These are phyloP conservation scores for Python bivittatus DNA, from an alignment of 2,113 vertebrate species.

Conservation along the genomic window DNA sequence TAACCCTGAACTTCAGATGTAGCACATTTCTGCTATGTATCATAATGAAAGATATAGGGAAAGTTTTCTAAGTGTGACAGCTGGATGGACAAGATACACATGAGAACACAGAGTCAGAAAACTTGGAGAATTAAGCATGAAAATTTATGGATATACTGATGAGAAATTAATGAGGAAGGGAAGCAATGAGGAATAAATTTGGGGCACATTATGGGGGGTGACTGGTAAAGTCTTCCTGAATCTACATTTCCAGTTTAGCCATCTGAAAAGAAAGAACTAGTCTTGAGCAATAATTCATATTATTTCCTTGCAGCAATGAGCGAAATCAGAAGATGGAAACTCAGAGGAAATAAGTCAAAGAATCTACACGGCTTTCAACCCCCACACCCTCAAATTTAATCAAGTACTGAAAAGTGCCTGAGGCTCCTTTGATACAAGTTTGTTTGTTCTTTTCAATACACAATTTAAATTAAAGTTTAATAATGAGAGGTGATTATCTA, in stretches of 20 bases:
- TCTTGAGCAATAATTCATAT: background rate
- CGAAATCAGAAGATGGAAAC: background rate
- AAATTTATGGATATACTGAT: background rate
- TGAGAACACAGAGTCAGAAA: background rate
- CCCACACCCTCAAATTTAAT: constrained; percentile 54
- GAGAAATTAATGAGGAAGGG: background rate
- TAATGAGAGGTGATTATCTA: constrained; percentile 31
- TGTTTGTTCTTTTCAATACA: constrained; percentile 65
- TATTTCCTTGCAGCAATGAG: background rate
- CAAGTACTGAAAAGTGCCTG: constrained; percentile 46
- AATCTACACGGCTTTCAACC: constrained; percentile 24
- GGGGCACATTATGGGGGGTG: background rate
- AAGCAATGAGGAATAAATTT: background rate
- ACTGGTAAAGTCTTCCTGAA: background rate
- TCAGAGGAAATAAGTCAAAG: constrained; percentile 48
- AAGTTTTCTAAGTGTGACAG: background rate
- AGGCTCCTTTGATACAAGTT: constrained; percentile 55
- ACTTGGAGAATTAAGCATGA: background rate
- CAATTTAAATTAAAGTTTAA: constrained; percentile 66
- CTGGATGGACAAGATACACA: background rate
- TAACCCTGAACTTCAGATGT: background rate
- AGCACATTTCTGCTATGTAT: background rate
- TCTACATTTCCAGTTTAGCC: background rate
- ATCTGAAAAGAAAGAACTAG: background rate
- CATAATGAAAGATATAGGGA: background rate